Percentiles rank a stretch among this genome's conserved stretches.
These are phyloP conservation scores for Sarcophaga variegata DNA, from an alignment of 2,888 invertebrate species.

Conservation along the genomic window DNA sequence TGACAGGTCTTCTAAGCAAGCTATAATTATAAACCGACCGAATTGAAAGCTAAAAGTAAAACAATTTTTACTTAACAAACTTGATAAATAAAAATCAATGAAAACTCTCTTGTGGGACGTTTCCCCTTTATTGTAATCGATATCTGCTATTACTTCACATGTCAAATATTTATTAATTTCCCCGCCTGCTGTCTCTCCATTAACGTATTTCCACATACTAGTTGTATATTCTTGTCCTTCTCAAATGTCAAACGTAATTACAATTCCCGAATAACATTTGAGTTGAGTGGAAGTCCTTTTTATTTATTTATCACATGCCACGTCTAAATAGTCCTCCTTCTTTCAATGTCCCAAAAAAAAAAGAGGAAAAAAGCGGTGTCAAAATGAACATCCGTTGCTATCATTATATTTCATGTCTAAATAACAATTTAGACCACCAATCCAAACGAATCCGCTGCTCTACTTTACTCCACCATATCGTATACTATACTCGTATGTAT, in stretches of 20 bases:
- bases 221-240: conserved; percentile 1
- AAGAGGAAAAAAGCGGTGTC: neutral
- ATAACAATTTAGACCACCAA: neutral
- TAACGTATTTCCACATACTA: neutral
- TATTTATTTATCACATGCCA: conserved; percentile 5
- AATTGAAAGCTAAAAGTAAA: no score
- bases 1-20: no score
- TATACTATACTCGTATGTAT: neutral
- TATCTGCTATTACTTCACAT: conserved; percentile 1
- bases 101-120: neutral
- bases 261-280: conserved; percentile 11
- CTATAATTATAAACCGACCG: no score
- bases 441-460: neutral
- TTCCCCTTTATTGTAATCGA: neutral
- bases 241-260: conserved; percentile 25
- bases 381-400: conserved; percentile 28
- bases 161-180: conserved; percentile 10
- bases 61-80: no score
- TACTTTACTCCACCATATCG: neutral
- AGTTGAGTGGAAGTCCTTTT: conserved; percentile 3
- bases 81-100: neutral
- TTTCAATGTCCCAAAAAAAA: neutral
- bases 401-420: conserved; percentile 27
- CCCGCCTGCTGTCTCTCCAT: neutral
- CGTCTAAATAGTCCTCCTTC: neutral